Evolutionary conservation across 2,888 invertebrate species (phyloP).

Genomic region (Chymomyza amoena): DNA sequence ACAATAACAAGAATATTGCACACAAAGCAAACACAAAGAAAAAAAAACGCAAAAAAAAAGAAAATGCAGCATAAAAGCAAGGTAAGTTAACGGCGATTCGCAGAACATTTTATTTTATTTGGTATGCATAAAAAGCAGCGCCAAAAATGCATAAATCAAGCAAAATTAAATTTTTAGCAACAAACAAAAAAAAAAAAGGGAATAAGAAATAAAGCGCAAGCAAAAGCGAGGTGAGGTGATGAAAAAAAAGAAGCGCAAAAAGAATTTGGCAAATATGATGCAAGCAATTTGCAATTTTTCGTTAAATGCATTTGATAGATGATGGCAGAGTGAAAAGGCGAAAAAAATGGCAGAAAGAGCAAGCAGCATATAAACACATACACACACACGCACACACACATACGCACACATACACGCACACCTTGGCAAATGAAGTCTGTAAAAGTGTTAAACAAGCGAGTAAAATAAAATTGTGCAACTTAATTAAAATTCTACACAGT

Average conservation of each 20-base stretch:
- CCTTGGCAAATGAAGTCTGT: not conserved
- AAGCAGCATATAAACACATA: not conserved
- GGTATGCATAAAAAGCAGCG: slow-evolving; percentile 49
- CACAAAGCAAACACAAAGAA: slow-evolving; percentile 9
- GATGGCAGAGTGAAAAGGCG: not conserved
- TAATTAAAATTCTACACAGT: slow-evolving; percentile 60
- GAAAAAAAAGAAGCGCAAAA: slow-evolving; percentile 12
- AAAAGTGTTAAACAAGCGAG: slow-evolving; percentile 51
- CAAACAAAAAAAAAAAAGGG: slow-evolving; percentile 18
- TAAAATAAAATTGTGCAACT: slow-evolving; percentile 65
- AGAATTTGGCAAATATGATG: slow-evolving; percentile 39
- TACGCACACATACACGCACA: not conserved
- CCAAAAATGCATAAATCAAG: slow-evolving; percentile 68
- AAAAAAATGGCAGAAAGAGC: not conserved
- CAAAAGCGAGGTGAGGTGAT: slow-evolving; percentile 1
- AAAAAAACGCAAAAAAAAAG: slow-evolving; percentile 29
- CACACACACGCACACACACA: not conserved
- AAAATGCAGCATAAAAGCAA: slow-evolving; percentile 40
- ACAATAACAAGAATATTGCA: slow-evolving; percentile 52
- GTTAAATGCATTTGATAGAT: slow-evolving; percentile 42
- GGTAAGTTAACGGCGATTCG: slow-evolving; percentile 44
- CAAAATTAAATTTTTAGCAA: slow-evolving; percentile 61
- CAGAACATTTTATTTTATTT: slow-evolving; percentile 9
- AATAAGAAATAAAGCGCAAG: slow-evolving; percentile 11
- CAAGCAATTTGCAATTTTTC: slow-evolving; percentile 49